Percentiles rank a stretch among this genome's conserved stretches.
Evolutionary conservation across 2,888 invertebrate genomes (phyloP).

Genomic region (Lamproptera curius): DNA sequence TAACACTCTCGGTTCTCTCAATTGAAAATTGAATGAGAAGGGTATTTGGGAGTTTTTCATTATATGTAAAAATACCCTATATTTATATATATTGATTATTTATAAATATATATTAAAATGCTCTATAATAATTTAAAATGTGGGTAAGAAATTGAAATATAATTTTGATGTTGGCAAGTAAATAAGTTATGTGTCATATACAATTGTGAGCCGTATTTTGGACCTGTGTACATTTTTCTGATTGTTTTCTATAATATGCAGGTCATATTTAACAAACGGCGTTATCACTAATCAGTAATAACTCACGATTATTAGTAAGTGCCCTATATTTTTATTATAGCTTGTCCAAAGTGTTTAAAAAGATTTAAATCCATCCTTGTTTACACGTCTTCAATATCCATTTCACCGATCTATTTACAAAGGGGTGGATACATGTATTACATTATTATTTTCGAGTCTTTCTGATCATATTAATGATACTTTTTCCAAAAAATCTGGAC

Average conservation of each 20-base stretch:
- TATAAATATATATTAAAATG: no score
- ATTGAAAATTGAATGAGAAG: no score
- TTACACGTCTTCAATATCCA: constrained; percentile 67
- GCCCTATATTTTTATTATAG: constrained; percentile 21
- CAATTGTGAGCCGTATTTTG: constrained; percentile 52
- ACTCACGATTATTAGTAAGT: constrained; percentile 52
- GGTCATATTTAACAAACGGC: constrained; percentile 48
- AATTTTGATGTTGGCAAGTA: constrained; percentile 20
- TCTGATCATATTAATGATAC: no score
- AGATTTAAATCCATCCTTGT: constrained; percentile 49
- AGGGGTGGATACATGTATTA: constrained; percentile 64
- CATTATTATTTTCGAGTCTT: no score
- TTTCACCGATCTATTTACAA: constrained; percentile 60
- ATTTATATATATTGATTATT: no score
- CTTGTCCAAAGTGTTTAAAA: constrained; percentile 29
- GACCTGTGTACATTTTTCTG: constrained; percentile 46
- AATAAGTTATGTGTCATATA: constrained; percentile 28
- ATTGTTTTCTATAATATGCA: constrained; percentile 64
- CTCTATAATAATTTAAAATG: no score
- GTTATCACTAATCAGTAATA: constrained; percentile 44
- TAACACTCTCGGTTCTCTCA: no score
- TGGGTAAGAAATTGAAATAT: no score
- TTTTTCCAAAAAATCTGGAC: neutral
- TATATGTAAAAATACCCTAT: no score
- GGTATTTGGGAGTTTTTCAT: no score